These are phyloP conservation scores for Tympanoctomys barrerae DNA, from an alignment of 2,797 vertebrate genomes.

Conservation along the genomic window DNA sequence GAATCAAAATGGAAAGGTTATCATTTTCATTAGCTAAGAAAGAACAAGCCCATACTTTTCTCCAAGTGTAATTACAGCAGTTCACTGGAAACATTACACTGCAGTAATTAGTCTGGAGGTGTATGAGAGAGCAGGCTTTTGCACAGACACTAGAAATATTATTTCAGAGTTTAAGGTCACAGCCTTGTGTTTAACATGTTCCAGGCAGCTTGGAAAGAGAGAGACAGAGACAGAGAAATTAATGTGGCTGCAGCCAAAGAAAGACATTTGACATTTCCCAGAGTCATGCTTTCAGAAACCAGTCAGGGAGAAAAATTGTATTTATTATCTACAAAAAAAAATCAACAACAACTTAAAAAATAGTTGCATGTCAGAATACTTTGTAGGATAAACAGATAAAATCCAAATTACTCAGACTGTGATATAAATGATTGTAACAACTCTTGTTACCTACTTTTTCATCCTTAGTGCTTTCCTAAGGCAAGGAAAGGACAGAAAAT, in stretches of 20 bases:
- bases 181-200: conserved; percentile 80
- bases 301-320: conserved; percentile 76
- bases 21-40: conserved; percentile 82
- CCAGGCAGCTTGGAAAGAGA: conserved; percentile 56
- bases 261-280: conserved; percentile 82
- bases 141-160: conserved; percentile 79
- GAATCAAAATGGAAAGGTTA: conserved; percentile 81
- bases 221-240: not conserved
- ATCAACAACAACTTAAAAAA: conserved; percentile 57
- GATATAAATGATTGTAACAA: conserved; percentile 64
- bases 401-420: conserved; percentile 59
- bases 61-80: conserved; percentile 73
- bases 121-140: conserved; percentile 69
- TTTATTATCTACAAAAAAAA: conserved; percentile 76
- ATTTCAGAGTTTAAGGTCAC: conserved; percentile 78
- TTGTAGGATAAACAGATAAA: conserved; percentile 77
- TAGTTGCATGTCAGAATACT: conserved; percentile 77
- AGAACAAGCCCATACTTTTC: conserved; percentile 64
- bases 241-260: conserved; percentile 80
- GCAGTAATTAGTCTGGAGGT: conserved; percentile 79
- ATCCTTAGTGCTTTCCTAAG: conserved; percentile 52
- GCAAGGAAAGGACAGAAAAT: conserved; percentile 47
- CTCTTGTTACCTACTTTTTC: conserved; percentile 61
- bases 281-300: conserved; percentile 76
- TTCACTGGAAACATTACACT: conserved; percentile 11